These are phyloP conservation scores for Melieria crassipennis DNA, from an alignment of 2,888 invertebrate species.

Conservation along the genomic window DNA sequence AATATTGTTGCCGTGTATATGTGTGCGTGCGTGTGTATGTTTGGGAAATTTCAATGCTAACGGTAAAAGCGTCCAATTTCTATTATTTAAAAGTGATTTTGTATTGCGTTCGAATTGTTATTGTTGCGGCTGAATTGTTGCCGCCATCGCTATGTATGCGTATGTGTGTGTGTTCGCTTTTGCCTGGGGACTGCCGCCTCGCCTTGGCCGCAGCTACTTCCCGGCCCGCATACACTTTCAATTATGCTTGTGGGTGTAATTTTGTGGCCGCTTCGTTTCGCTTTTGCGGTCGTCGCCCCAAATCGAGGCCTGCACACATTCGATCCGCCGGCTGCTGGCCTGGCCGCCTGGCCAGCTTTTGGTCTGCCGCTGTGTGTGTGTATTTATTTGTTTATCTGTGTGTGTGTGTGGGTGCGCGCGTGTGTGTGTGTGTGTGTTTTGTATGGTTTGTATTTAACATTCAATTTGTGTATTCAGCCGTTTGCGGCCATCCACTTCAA, in stretches of 20 bases:
- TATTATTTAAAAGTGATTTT: slow-evolving; percentile 20
- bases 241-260: slow-evolving; percentile 25
- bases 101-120: background rate
- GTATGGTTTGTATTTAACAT: slow-evolving; percentile 17
- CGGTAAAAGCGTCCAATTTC: background rate
- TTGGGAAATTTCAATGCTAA: no score
- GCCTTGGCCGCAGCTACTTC: background rate
- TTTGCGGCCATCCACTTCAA: slow-evolving; percentile 15
- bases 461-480: slow-evolving; percentile 26
- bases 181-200: slow-evolving; percentile 3
- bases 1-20: background rate
- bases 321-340: background rate
- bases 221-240: background rate
- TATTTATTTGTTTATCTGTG: slow-evolving; percentile 3
- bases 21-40: background rate
- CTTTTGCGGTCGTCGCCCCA: slow-evolving; percentile 23
- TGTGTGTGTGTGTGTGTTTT: background rate
- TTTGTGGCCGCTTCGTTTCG: slow-evolving; percentile 27
- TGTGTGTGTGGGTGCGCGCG: background rate
- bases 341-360: background rate
- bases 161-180: background rate
- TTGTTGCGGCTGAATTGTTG: background rate
- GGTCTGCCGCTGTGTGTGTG: background rate
- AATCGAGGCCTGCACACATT: slow-evolving; percentile 1
- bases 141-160: background rate